Evolutionary conservation across 2,113 vertebrate genomes (phyloP).

Genomic region (Pteronura brasiliensis): DNA sequence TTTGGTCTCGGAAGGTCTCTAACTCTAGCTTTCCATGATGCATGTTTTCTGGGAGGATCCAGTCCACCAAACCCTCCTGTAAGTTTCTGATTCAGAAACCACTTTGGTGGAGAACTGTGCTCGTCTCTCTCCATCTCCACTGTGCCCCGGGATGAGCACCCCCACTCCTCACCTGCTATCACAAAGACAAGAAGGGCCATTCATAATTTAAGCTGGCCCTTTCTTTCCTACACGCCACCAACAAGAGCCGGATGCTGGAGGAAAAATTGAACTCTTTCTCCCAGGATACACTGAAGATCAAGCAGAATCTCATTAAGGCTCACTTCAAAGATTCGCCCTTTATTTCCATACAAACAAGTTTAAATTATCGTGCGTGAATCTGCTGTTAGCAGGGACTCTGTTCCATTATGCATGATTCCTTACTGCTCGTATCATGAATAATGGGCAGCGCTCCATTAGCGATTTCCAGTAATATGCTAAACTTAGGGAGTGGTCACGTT

Average conservation of each 20-base stretch:
- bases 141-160: not conserved
- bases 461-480: constrained; percentile 79
- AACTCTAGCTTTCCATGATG: accelerated
- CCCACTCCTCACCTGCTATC: constrained; percentile 50
- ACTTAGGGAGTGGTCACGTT: constrained; percentile 81
- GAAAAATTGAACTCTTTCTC: constrained; percentile 79
- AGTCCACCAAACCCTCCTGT: not conserved
- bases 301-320: constrained; percentile 87
- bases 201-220: constrained; percentile 82
- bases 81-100: not conserved
- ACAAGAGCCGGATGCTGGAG: constrained; percentile 79
- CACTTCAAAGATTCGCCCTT: constrained; percentile 87
- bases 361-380: constrained; percentile 85
- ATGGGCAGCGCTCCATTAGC: constrained; percentile 78
- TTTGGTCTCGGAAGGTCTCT: not conserved
- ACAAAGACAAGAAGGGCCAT: constrained; percentile 78
- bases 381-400: constrained; percentile 85
- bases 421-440: constrained; percentile 81
- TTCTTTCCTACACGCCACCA: constrained; percentile 73
- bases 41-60: accelerated
- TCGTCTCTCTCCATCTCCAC: not conserved
- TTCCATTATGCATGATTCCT: constrained; percentile 87
- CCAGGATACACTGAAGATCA: constrained; percentile 83
- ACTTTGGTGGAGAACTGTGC: not conserved
- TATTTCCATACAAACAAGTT: constrained; percentile 90